Base-by-base conservation (phyloP, 2,797 vertebrate species). In the Benthosema pterotum region DNA sequence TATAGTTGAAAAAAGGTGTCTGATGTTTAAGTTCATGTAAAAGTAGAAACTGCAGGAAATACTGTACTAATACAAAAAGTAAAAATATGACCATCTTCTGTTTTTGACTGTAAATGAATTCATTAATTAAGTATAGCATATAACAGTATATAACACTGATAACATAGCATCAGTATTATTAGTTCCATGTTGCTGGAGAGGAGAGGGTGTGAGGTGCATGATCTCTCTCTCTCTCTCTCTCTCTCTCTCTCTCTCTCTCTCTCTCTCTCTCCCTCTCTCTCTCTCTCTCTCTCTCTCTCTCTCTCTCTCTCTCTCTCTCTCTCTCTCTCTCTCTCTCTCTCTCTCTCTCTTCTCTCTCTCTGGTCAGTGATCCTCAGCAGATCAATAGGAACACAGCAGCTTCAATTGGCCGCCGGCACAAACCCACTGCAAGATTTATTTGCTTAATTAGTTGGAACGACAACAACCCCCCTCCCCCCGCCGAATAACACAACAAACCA, bases 341-440 rank as follows among this genome's bases (percentile, higher is more conserved):
- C 42, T 59, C 45, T 62, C n/a, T 83, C 77, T 81, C 53, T 78
- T n/a, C 70, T 84, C 54, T 69, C 42, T 59, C 45, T 60, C 14
- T 76, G 73, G 79, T 86, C 85, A 91, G 72, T 85, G 80, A 80
- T 77, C 60, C 69, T 76, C 70, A 76, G 7, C 62, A 57, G 68
- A 90, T 92, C 88, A 79, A 91, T 91, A 82, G 14, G 28, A 79
- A 83, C 68, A 73, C 63, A 82, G 71, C 71, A 52, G 65, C 83
- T 80, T 83, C 72, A 63, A 77, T 84, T 87, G 89, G 28, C 76
- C 65, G 56, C 69, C 71, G 61, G 77, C 67, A 71, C 78, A 82
- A 86, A 83, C 72, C 74, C 77, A 88, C 69, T 87, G 60, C 63
- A 75, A 89, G 88, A 91, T 90, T 88, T 89, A 91, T 89, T 86